phyloP scores from a whole-genome alignment of 37 sponge, comb jelly and placozoan genomes.

The Crambe crambe region DNA sequence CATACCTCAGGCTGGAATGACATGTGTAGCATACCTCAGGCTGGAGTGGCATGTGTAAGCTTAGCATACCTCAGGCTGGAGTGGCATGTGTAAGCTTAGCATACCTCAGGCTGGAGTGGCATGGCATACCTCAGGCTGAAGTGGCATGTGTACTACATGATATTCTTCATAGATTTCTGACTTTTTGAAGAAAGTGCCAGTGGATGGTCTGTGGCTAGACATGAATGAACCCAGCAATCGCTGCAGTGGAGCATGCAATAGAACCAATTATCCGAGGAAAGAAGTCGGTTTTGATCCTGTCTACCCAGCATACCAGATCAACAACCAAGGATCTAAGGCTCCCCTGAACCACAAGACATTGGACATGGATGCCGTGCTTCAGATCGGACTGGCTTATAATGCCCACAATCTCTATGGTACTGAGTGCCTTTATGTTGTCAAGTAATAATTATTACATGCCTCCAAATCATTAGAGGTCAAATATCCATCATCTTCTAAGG shows the following conservation, averaged over 20 bases:
- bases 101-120: too few relatives aligned
- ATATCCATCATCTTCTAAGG: too few relatives aligned
- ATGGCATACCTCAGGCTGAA: too few relatives aligned
- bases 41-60: too few relatives aligned
- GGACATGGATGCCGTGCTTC: constrained; percentile 76
- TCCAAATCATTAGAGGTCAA: too few relatives aligned
- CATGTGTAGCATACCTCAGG: too few relatives aligned
- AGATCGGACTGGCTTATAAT: constrained; percentile 76
- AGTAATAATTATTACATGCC: too few relatives aligned
- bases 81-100: too few relatives aligned
- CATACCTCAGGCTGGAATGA: too few relatives aligned
- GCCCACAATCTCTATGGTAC: constrained; percentile 89
- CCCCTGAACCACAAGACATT: constrained; percentile 83
- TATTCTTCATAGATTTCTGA: constrained; percentile 43
- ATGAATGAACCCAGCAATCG: constrained; percentile 98
- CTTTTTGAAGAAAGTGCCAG: constrained; percentile 48
- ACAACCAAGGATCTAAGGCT: constrained; percentile 37
- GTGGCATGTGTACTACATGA: background rate
- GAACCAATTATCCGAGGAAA: background rate
- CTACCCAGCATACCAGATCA: constrained; percentile 64
- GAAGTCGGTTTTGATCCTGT: constrained; percentile 61
- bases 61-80: too few relatives aligned
- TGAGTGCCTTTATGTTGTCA: too few relatives aligned
- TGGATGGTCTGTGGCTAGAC: constrained; percentile 98
- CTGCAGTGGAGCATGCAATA: constrained; percentile 81